These are phyloP conservation scores for Mustelus asterias DNA, from an alignment of 2,113 vertebrate species.

Conservation along the genomic window DNA sequence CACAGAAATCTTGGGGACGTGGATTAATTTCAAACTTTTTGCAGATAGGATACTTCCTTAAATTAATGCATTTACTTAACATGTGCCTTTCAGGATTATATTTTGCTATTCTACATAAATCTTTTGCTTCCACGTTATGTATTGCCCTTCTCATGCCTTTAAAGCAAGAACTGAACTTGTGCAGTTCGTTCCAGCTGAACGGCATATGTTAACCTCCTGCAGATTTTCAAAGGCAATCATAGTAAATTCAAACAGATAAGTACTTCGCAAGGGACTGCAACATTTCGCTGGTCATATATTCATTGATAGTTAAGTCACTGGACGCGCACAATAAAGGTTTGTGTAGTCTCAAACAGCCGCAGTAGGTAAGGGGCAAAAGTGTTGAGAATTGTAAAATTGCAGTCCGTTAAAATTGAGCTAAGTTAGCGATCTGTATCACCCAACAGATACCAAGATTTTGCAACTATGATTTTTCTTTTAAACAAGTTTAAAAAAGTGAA, in stretches of 20 bases:
- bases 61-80: conserved; percentile 70
- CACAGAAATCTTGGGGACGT: conserved; percentile 18
- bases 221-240: conserved; percentile 56
- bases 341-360: not conserved
- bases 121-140: conserved; percentile 60
- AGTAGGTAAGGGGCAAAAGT: not conserved
- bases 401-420: not conserved
- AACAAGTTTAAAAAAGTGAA: not conserved
- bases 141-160: conserved; percentile 50
- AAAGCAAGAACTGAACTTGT: conserved; percentile 47
- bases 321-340: not conserved
- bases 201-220: conserved; percentile 66
- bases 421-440: not conserved
- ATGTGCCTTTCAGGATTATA: conserved; percentile 56
- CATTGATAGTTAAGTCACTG: not conserved
- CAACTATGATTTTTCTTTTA: not conserved
- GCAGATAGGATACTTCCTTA: conserved; percentile 62
- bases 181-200: conserved; percentile 64
- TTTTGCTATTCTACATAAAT: conserved; percentile 66
- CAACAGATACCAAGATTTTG: not conserved
- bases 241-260: conserved; percentile 65
- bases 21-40: conserved; percentile 30
- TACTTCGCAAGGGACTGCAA: conserved; percentile 55
- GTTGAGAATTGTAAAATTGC: not conserved
- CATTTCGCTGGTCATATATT: conserved; percentile 17